A percentile compares a stretch with the other conserved stretches of the same genome.
These are phyloP conservation scores for Nestor notabilis DNA, from an alignment of 2,113 vertebrate species.

Conservation along the genomic window DNA sequence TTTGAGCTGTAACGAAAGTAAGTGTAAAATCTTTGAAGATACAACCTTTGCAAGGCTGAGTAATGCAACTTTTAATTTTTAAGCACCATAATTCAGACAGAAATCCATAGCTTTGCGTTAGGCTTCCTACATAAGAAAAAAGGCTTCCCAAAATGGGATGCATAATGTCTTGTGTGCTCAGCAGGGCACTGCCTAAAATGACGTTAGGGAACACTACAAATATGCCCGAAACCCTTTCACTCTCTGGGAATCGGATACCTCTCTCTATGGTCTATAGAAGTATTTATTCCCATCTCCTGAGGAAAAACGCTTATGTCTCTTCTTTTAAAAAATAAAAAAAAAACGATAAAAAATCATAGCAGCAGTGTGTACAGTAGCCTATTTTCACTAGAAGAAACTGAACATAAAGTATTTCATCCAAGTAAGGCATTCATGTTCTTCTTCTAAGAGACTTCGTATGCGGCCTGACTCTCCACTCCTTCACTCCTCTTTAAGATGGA, in stretches of 20 bases:
- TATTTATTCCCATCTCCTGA: not conserved
- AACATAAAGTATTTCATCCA: not conserved
- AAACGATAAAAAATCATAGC: not conserved
- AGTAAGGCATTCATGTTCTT: not conserved
- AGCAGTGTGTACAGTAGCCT: not conserved
- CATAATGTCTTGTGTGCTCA: not conserved
- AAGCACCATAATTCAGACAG: not conserved
- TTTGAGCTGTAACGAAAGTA: not conserved
- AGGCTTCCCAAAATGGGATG: not conserved
- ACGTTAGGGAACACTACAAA: not conserved
- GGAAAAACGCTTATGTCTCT: not conserved
- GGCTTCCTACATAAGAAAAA: not conserved
- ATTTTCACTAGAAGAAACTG: not conserved
- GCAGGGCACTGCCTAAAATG: not conserved
- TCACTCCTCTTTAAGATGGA: not conserved
- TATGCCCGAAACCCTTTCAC: not conserved
- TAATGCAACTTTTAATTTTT: not conserved
- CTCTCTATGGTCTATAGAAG: not conserved
- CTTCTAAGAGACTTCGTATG: not conserved
- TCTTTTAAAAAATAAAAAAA: not conserved
- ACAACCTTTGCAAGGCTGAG: not conserved
- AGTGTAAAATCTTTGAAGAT: not conserved
- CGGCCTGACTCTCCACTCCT: not conserved
- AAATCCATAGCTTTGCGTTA: not conserved
- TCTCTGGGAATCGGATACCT: accelerated